phyloP scores from a whole-genome alignment of 2,797 vertebrate genomes.

The Sebastes umbrosus region DNA sequence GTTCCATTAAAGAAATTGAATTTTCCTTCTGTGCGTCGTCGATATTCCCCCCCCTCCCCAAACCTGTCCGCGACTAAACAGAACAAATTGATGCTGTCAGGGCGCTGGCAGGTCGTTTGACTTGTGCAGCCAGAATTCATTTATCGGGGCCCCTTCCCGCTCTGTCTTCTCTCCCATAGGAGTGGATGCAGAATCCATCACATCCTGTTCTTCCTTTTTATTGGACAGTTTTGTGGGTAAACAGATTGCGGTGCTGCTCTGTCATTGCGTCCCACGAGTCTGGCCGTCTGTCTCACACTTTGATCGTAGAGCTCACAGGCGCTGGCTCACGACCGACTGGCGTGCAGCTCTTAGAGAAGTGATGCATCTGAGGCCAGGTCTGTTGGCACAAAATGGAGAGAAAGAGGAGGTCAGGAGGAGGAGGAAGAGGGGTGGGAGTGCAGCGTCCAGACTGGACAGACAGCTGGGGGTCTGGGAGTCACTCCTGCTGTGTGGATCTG shows the following conservation, averaged over 20 bases:
- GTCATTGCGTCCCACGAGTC: conserved; percentile 30
- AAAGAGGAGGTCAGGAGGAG: neutral
- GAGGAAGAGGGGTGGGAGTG: neutral
- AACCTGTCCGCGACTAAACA: conserved; percentile 39
- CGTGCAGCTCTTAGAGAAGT: neutral
- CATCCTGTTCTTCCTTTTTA: conserved; percentile 29
- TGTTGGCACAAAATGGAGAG: neutral
- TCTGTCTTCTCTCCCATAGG: conserved; percentile 27
- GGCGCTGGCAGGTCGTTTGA: conserved; percentile 61
- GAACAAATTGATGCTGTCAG: conserved; percentile 63
- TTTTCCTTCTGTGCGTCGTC: conserved; percentile 32
- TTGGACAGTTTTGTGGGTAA: conserved; percentile 31
- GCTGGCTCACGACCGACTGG: neutral
- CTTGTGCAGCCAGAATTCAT: conserved; percentile 55
- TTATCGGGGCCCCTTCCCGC: conserved; percentile 26
- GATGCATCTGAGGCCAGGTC: neutral
- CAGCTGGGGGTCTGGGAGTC: conserved; percentile 14
- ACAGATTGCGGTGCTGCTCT: conserved; percentile 47
- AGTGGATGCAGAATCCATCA: conserved; percentile 38
- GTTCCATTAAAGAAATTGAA: conserved; percentile 54
- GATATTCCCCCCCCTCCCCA: neutral
- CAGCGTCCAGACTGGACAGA: neutral
- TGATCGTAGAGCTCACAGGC: neutral
- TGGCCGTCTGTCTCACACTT: conserved; percentile 37
- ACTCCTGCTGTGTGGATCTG: conserved; percentile 18